Base-by-base conservation (phyloP, 2,888 invertebrate genomes). In the Ophraella communa region DNA sequence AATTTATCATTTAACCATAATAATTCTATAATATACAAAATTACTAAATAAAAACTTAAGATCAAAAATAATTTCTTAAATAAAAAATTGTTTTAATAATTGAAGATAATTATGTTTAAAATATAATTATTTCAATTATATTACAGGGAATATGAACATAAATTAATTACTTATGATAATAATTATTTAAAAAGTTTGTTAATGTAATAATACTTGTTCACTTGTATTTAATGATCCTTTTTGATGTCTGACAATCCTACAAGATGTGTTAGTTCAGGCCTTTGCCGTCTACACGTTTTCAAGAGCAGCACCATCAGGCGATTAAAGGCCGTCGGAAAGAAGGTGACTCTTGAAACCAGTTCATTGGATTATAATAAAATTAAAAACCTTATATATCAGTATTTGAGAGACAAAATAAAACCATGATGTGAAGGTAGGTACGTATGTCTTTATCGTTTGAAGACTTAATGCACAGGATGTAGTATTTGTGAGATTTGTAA, bases 241-340 rank as follows among this genome's bases (percentile, higher is more conserved):
- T 44, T 3, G 44, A 33, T 52, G 52, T 60, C 52, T 52, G 60
- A 45, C 55, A 27, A 57, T 47, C 59, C 64, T 42, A 58, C 49
- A 23, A 64, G 53, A 64, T 20, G 56, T 54, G 33, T 64, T 73
- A 74, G 73, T 74, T 74, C 71, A 61, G 65, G 62, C 53, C 52
- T 72, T 66, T 58, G 47, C 71, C 73, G 67, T 62, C 54, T 49
- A 21, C 52, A 57, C 60, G 56, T 71, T 70, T 62, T 56, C 52
- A 44, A 17, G n/a, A 65, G 73, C 74, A 74, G 71, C 73, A 73
- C 73, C 58, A 62, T 53, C 53, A 39, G n/a, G 30, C 18, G 21
- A 57, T 52, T 52, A 42, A 42, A 39, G 52, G 33, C 44, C 57
- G 57, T 58, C 58, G 60, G 39, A 59, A 21, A 42, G 7, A 39